Conservation (phyloP, 1,140 invertebrate species). For the Drosophila chauvacae region DNA sequence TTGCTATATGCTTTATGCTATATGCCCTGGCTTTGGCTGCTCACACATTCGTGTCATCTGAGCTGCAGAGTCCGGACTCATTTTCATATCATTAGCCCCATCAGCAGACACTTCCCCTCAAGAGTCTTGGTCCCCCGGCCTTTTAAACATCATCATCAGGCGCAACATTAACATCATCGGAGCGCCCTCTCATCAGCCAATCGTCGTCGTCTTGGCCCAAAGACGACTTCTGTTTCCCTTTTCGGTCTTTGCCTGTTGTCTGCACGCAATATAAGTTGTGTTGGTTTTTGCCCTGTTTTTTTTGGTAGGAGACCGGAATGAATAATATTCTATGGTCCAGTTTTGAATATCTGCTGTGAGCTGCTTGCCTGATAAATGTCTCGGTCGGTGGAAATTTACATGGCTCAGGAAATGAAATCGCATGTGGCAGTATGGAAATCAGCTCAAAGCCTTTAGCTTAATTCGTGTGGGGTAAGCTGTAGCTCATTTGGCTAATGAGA, state of each 20-base stretch:
- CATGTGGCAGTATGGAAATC: conserved; percentile 50
- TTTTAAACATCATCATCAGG: conserved; percentile 52
- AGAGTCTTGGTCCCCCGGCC: background rate
- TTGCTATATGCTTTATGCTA: background rate
- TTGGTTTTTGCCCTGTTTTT: conserved; percentile 50
- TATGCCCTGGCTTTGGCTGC: conserved; percentile 16
- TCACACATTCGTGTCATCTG: conserved; percentile 67
- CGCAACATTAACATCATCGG: conserved; percentile 41
- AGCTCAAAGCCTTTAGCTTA: conserved; percentile 8
- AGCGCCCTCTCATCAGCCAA: conserved; percentile 64
- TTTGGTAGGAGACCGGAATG: conserved; percentile 37
- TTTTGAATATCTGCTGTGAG: conserved; percentile 60
- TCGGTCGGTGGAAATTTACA: conserved; percentile 64
- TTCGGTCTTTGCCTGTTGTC: conserved; percentile 50
- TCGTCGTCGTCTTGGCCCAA: conserved; percentile 49
- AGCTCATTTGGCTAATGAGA: conserved; percentile 21
- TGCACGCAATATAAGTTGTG: conserved; percentile 70
- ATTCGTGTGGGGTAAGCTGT: conserved; percentile 2
- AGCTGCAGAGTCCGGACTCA: conserved; percentile 49
- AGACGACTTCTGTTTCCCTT: conserved; percentile 70
- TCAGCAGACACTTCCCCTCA: conserved; percentile 53
- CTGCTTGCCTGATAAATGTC: conserved; percentile 60
- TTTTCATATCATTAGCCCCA: conserved; percentile 78
- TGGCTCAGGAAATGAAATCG: conserved; percentile 68
- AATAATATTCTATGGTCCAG: conserved; percentile 54